phyloP scores from a whole-genome alignment of 2,888 invertebrate species.

The Aphidoletes aphidimyza region DNA sequence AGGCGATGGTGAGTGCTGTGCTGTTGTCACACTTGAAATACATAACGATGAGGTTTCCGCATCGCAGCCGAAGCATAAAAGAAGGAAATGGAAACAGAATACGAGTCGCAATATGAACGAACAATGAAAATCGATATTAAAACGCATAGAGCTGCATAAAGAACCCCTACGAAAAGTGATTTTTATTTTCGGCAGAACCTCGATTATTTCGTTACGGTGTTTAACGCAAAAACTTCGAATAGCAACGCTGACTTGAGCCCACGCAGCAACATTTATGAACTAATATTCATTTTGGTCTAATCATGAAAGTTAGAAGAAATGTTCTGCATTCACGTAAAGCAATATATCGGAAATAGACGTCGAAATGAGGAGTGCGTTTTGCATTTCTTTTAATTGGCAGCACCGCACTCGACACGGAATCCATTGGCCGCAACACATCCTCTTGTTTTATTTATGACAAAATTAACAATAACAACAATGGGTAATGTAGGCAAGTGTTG shows the following conservation, averaged over 20 bases:
- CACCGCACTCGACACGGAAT: background rate
- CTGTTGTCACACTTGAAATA: background rate
- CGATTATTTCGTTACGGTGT: constrained; percentile 23
- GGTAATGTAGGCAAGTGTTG: background rate
- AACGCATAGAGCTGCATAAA: background rate
- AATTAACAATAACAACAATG: constrained; percentile 21
- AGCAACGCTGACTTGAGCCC: no score
- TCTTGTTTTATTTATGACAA: constrained; percentile 17
- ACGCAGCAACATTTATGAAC: no score
- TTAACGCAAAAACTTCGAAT: background rate
- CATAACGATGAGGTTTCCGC: constrained; percentile 19
- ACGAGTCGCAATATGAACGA: background rate
- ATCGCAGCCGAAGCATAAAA: background rate
- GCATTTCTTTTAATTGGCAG: constrained; percentile 21
- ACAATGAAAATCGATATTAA: constrained; percentile 7
- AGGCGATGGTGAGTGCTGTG: background rate
- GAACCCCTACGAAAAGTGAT: constrained; percentile 10
- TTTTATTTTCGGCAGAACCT: background rate
- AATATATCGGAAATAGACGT: background rate
- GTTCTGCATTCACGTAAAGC: no score
- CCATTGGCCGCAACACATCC: background rate
- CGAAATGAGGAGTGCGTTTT: background rate
- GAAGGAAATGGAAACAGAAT: background rate
- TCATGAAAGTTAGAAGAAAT: no score
- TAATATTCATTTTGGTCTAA: no score